Base-by-base conservation (phyloP, 2,888 invertebrate species). In the Hydraecia micacea region DNA sequence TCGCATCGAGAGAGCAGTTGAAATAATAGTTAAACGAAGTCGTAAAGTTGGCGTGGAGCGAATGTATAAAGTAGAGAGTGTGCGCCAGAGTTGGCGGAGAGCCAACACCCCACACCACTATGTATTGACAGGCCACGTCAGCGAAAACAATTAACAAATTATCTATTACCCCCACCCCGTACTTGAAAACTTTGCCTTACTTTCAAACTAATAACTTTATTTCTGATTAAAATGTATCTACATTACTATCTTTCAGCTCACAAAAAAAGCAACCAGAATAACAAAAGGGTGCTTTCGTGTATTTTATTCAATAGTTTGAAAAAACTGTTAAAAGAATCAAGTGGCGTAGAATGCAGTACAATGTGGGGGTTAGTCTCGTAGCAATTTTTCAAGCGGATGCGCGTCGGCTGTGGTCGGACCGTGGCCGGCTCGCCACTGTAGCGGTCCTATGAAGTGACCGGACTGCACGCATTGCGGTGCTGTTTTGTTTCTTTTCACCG, bases 21-120 rank as follows among this genome's bases (percentile, higher is more conserved):
- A 90, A 92, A 91, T 93, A 93, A 95, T 87, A 89, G 92, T 94
- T 95, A 92, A 92, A 94, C 88, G 87, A 90, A 93, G 91, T 95
- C 94, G 91, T 95, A 95, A 96, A 95, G 90, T 92, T 91, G 91
- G 89, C 90, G 91, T 88, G 88, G 87, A 89, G 88, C 89, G 90
- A 92, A 93, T 93, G 87, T 92, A 93, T 91, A 92, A 92, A 92
- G 86, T 90, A 91, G 90, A 85, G 87, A 91, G 91, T 90, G 91
- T 91, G 93, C 92, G 91, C 91, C 83, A 84, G 86, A 88, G 87
- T 93, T 95, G 96, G 96, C 94, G 65, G 46, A 75, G 78, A 63
- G 94, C 96, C 96, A 95, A 93, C 87, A 84, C 75, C 78, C 73
- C 80, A 72, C 88, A 91, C 89, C 92, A 85, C 88, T 73, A 86